These are phyloP conservation scores for Diorhabda sublineata DNA, from an alignment of 1,140 invertebrate species.

Conservation along the genomic window DNA sequence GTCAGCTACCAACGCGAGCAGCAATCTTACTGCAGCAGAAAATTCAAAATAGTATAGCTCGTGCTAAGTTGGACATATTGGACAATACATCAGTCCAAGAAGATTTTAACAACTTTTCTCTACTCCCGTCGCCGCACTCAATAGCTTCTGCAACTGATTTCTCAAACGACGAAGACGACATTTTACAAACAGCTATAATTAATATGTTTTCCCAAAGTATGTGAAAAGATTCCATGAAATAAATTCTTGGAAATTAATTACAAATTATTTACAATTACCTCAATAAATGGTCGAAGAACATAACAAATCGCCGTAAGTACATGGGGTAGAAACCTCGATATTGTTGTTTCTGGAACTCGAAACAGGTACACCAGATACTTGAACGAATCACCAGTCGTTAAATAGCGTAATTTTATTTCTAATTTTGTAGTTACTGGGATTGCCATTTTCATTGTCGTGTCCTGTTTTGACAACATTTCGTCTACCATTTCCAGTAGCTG, in stretches of 20 bases:
- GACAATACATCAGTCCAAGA: neutral
- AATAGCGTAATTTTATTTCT: too few relatives aligned
- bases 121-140: neutral
- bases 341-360: conserved; percentile 1
- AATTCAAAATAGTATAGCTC: conserved; percentile 25
- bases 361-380: conserved; percentile 2
- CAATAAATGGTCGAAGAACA: neutral
- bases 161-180: neutral
- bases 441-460: conserved; percentile 8
- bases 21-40: conserved; percentile 26
- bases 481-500: neutral
- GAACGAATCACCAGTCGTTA: neutral
- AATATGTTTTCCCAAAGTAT: conserved; percentile 5
- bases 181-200: conserved; percentile 3
- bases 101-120: neutral
- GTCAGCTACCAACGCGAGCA: conserved; percentile 18
- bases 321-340: neutral
- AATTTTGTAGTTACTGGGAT: conserved; percentile 7
- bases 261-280: neutral
- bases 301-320: neutral
- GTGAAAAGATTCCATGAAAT: conserved; percentile 1
- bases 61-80: conserved; percentile 11
- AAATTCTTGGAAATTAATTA: conserved; percentile 8
- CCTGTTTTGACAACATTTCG: neutral
- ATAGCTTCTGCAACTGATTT: neutral